Base-by-base conservation (phyloP, 2,797 vertebrate genomes). In the Gephyroberyx darwinii region DNA sequence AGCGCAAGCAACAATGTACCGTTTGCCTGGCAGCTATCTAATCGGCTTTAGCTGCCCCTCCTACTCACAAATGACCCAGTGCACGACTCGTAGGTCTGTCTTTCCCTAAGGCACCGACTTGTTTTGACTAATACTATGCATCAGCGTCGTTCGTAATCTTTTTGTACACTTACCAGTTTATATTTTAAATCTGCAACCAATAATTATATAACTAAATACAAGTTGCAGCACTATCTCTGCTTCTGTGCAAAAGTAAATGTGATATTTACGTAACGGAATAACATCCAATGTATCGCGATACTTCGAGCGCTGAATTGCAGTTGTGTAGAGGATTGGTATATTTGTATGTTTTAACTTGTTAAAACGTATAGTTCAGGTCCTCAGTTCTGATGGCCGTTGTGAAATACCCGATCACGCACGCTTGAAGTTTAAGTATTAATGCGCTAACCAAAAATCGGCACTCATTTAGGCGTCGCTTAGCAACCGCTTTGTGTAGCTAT, bases 41-140 rank as follows among this genome's bases (percentile, higher is more conserved):
- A 91, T 89, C 86, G 79, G 88, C 90, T 77, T 83, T 89, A 71
- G 71, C 89, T 47, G 92, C 92, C 93, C 93, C 93, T 93, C 93
- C 93, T 93, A 93, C 93, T 92, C 88, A 80, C 86, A 80, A 77
- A 88, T 90, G 89, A 91, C 88, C 88, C 88, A 82, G 84, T 80
- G 83, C 91, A 84, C 88, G 89, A 92, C 87, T 90, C 91, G 85
- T 90, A 87, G 83, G 77, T 78, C 80, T 86, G 75, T 73, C 64
- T 60, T 43, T 43, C 12, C 41, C 41, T 43, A 43, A 43, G 65
- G 66, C 61, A 84, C 69, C 78, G 45, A 59, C 82, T 84, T 69
- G 56, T 80, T 81, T 77, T 62, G 50, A 63, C 75, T 77, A 70
- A 72, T 69, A 26, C 26, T 26, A 73, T 74, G 60, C 43, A 41